Evolutionary conservation across 2,797 vertebrate genomes (phyloP), one percentile per base, ranked within the genome.

Genomic region (Carapus acus): DNA sequence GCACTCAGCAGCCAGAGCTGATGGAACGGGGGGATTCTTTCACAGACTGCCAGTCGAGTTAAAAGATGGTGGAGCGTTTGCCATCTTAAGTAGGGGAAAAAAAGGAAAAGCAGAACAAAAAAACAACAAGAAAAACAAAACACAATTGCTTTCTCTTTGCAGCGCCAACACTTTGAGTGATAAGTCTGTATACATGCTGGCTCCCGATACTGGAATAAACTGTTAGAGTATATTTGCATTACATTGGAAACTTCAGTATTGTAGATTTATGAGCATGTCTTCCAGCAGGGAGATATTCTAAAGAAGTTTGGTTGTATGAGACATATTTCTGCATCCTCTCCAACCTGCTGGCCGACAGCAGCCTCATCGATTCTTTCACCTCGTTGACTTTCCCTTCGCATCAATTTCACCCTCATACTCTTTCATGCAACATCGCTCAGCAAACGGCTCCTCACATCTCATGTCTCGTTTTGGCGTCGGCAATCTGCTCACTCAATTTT

Each of bases 21-120:
- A 72, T 55, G 55, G 36, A 71, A 59, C 60, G 23, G 16, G 76
- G 74, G 73, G 68, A 80, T 78, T 81, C 68, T 65, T 16, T 43
- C 45, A 27, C 63, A 68, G 62, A 17, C 46, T 74, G 70, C 70
- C 63, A 74, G 67, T 51, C 44, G 50, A 58, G 49, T 22, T 13
- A 16, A 16, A 16, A 13, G 45, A 31, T 56, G 60, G 34, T 49
- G 51, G 65, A 58, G 69, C 49, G 46, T 17, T 46, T 52, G 65
- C 74, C 71, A 77, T 69, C 61, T 49, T 46, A 3, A 48, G 54
- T 43, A 18, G 21, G 27, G 12, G 18, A 27, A 19, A 38, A 23
- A 29, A 33, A 43, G 16, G 3, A 14, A 17, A 34, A 14, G 0
- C 1, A 60, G n/a, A 57, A 64, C 66, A 37, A 59, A 49, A 39